Evolutionary conservation across 2,797 vertebrate species (phyloP), one percentile per base, ranked within the genome.

Genomic region (Enteromius argenteus): DNA sequence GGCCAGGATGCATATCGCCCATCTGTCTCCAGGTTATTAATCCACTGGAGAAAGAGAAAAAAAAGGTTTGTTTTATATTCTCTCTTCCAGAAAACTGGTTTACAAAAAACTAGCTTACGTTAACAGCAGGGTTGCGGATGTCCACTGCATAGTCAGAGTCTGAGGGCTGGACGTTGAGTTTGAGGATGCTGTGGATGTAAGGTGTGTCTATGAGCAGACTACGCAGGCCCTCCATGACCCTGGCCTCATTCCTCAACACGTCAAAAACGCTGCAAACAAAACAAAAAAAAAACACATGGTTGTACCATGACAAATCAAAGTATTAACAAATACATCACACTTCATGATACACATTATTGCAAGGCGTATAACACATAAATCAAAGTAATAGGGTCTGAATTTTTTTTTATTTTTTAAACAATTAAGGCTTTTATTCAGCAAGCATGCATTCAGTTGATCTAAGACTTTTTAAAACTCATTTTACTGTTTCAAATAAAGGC

Each of bases 91-190:
- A 42, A 58, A 67, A 67, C 1, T 35, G 17, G 10, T 21, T 30
- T 21, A 35, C 3, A 13, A 3, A 19, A 42, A 21, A 35, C 5
- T 14, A 21, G 93, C 96, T 94, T 91, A 99, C 98, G 6, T 93
- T 95, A 91, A 99, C 94, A 27, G 97, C 96, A 0, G 97, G 87
- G 89, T 92, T 97, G 86, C 98, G 96, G 92, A 99, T 98, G 91
- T 99, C 98, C 3, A 99, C 97, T 0, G 97, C 98, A 1, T 99
- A 99, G 92, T 99, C 97, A 0, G 97, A 96, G 87, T 98, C 97
- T 0, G 97, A 95, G 0, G 97, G 98, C 90, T 99, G 98, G 71
- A 97, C 97, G 84, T 97, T 98, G 86, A 99, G 85, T 88, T 97
- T 98, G 73, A 99, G 94, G 86, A 99, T 95, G 72, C 97, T 96